A percentile compares a stretch with the other conserved stretches of the same genome.
These are phyloP conservation scores for Ctenochaetus hawaiiensis DNA, from an alignment of 2,797 vertebrate genomes.

Conservation along the genomic window DNA sequence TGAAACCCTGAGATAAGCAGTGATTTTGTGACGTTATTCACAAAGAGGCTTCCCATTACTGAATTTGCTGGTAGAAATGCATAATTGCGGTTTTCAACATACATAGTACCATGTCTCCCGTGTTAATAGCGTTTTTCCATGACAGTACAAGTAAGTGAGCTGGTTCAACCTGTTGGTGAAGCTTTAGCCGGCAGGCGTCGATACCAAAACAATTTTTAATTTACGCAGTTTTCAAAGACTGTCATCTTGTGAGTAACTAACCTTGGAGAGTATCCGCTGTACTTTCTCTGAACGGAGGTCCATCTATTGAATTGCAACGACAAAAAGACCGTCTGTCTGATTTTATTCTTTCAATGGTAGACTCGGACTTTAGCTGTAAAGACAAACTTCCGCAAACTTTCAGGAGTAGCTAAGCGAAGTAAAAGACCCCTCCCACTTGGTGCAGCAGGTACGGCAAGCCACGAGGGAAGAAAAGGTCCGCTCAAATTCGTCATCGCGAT, in stretches of 20 bases:
- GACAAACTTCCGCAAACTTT: conserved; percentile 84
- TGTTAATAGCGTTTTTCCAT: background rate
- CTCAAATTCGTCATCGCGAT: too few relatives aligned
- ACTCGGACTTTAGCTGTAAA: conserved; percentile 3
- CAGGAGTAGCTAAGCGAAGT: background rate
- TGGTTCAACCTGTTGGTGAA: conserved; percentile 64
- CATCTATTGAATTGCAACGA: conserved; percentile 68
- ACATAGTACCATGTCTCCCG: background rate
- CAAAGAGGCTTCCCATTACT: too few relatives aligned
- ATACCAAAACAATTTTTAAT: background rate
- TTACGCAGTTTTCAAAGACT: rapidly evolving
- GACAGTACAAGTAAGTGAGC: conserved; percentile 38
- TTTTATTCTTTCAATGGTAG: background rate
- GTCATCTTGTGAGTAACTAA: conserved; percentile 26
- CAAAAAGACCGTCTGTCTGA: rapidly evolving
- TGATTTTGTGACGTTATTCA: background rate
- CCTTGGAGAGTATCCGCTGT: conserved; percentile 83
- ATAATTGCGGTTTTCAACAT: rapidly evolving
- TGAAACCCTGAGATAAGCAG: background rate
- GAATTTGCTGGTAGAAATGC: background rate
- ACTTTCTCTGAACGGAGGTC: conserved; percentile 80
- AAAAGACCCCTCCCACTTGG: conserved; percentile 14
- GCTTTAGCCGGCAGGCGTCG: background rate
- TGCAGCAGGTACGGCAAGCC: conserved; percentile 55
- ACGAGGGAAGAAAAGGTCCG: background rate